Evolutionary conservation across 2,888 invertebrate species (phyloP).

Genomic region (Agonopterix alstromeriana): DNA sequence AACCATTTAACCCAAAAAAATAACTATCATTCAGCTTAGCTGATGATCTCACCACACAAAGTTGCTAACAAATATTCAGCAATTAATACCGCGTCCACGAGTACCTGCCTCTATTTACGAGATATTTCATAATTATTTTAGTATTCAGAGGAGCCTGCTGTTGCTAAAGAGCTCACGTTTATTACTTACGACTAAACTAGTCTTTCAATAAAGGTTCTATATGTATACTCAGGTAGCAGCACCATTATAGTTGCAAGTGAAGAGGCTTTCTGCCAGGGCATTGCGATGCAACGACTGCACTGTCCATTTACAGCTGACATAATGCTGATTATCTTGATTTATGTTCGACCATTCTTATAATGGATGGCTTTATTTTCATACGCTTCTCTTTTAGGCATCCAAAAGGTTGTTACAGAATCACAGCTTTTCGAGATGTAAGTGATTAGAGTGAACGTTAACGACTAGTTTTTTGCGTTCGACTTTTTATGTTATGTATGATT

Average conservation of each 20-base stretch:
- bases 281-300: conserved; percentile 12
- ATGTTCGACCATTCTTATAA: conserved; percentile 15
- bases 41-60: no score
- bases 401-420: conserved; percentile 13
- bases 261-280: not conserved
- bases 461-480: not conserved
- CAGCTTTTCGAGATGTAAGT: conserved; percentile 9
- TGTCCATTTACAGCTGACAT: conserved; percentile 15
- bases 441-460: not conserved
- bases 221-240: not conserved
- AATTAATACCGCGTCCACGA: conserved; percentile 11
- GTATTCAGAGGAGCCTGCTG: conserved; percentile 33
- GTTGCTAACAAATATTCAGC: not conserved
- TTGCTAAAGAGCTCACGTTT: conserved; percentile 39
- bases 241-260: not conserved
- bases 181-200: conserved; percentile 29
- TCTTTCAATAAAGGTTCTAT: conserved; percentile 10
- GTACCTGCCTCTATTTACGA: not conserved
- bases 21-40: no score
- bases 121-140: conserved; percentile 31
- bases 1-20: no score
- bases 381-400: conserved; percentile 9
- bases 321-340: conserved; percentile 16
- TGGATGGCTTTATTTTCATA: conserved; percentile 9
- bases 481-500: not conserved